phyloP scores from a whole-genome alignment of 2,797 vertebrate genomes.

The Xerus rutilus region DNA sequence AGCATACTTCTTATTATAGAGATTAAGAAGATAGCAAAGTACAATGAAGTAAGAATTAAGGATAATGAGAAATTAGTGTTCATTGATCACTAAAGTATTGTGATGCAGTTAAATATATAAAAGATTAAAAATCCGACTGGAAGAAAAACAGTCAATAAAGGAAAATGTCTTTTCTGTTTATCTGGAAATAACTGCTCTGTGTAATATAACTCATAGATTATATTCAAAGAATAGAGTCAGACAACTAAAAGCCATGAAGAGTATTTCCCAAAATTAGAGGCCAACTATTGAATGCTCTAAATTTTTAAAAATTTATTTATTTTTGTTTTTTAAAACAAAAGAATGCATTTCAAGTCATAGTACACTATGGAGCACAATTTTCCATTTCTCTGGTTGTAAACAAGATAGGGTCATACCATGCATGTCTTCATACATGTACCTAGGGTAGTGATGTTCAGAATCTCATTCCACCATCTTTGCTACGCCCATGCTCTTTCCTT shows the following conservation, averaged over 20 bases:
- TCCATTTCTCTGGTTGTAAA: too few relatives aligned
- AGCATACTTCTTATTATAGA: background rate
- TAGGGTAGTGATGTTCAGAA: too few relatives aligned
- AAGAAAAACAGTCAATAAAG: background rate
- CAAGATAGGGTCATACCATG: too few relatives aligned
- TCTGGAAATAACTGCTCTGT: background rate
- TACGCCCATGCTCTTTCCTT: too few relatives aligned
- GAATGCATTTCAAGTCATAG: too few relatives aligned
- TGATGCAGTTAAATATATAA: background rate
- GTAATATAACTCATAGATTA: background rate
- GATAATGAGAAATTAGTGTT: background rate
- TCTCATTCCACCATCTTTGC: too few relatives aligned
- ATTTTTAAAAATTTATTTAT: background rate
- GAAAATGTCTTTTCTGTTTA: background rate
- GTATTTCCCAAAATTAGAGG: background rate
- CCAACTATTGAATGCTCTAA: background rate
- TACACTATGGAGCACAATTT: too few relatives aligned
- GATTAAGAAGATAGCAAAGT: slow-evolving; percentile 6
- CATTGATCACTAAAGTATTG: background rate
- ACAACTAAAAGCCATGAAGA: background rate
- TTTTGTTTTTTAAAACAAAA: too few relatives aligned
- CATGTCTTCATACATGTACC: too few relatives aligned
- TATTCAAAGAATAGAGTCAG: background rate
- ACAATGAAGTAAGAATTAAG: background rate
- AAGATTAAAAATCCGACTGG: background rate